Conservation (phyloP, 2,797 vertebrate species). For the Numenius phaeopus region DNA sequence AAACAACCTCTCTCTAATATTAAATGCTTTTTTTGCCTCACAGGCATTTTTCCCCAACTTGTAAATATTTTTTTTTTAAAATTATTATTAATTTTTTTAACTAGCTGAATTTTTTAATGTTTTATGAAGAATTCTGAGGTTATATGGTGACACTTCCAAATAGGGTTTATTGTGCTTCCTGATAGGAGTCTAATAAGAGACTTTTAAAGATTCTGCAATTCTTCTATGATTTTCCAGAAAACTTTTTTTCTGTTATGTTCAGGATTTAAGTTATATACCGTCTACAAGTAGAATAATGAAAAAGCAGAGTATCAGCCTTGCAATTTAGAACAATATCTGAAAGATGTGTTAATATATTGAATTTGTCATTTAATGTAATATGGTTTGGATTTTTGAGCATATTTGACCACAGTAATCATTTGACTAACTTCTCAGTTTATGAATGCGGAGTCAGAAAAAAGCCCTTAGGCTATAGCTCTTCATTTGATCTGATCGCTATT, state of each 20-base stretch:
- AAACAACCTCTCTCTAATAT: neutral
- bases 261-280: neutral
- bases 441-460: constrained; percentile 8
- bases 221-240: neutral
- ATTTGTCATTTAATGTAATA: constrained; percentile 9
- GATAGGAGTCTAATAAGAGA: neutral
- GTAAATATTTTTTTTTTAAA: neutral
- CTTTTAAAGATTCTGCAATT: neutral
- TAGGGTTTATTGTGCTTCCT: neutral
- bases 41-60: neutral
- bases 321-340: neutral
- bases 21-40: neutral
- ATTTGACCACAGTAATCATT: constrained; percentile 13
- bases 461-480: neutral
- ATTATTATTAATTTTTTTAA: neutral
- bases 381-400: constrained; percentile 3
- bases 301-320: neutral
- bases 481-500: constrained; percentile 5
- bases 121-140: neutral
- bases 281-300: neutral
- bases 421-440: constrained; percentile 26
- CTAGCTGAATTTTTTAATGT: neutral
- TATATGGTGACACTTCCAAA: neutral
- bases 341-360: neutral
- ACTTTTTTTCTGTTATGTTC: neutral